Evolutionary conservation across 2,888 invertebrate genomes (phyloP).

Genomic region (Cataglyphis rosenhaueri): DNA sequence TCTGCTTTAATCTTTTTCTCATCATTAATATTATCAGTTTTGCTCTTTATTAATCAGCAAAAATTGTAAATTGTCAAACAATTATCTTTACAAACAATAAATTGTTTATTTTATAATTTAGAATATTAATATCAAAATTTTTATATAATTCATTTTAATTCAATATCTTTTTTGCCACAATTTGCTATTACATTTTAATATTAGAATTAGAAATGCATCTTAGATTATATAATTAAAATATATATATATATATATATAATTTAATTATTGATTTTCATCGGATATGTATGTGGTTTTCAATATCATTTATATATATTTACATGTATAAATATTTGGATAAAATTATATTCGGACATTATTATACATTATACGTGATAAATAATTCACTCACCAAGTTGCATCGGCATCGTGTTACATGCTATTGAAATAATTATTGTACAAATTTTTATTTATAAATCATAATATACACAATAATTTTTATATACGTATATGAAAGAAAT

Average conservation of each 20-base stretch:
- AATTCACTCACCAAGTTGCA: slow-evolving; percentile 18
- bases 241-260: neutral
- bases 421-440: neutral
- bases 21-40: neutral
- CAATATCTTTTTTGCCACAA: neutral
- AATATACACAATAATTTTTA: neutral
- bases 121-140: neutral
- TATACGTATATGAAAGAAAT: neutral
- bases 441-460: neutral
- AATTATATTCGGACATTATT: neutral
- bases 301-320: neutral
- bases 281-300: neutral
- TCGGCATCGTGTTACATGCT: neutral
- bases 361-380: neutral
- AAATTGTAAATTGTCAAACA: neutral
- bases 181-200: no score
- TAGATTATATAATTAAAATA: neutral
- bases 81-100: neutral
- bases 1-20: neutral
- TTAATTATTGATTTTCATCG: neutral
- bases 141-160: neutral
- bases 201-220: neutral
- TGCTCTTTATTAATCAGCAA: neutral
- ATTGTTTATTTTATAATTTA: neutral
- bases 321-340: neutral